Conservation (phyloP, 1,140 invertebrate genomes). For the Drosophila truncata region DNA sequence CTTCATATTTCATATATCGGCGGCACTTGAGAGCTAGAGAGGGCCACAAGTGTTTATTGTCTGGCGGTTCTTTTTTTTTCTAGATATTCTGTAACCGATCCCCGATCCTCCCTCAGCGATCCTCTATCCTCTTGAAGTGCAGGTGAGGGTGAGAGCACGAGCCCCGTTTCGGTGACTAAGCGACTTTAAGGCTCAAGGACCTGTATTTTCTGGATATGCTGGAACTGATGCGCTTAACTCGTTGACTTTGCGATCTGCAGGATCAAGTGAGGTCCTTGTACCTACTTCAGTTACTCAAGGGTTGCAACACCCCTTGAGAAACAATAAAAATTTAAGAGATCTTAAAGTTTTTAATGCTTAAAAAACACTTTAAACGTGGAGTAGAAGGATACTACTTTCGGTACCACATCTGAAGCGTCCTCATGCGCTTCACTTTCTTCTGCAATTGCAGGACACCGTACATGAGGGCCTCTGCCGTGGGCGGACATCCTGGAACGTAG, state of each 20-base stretch:
- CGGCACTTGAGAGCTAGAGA: slow-evolving; percentile 62
- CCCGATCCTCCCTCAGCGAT: slow-evolving; percentile 1
- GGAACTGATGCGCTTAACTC: slow-evolving; percentile 73
- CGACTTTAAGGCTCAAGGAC: slow-evolving; percentile 35
- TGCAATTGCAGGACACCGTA: slow-evolving; percentile 97
- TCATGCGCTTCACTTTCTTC: slow-evolving; percentile 97
- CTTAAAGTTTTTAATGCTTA: slow-evolving; percentile 6
- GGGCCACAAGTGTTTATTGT: slow-evolving; percentile 68
- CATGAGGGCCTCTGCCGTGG: slow-evolving; percentile 97
- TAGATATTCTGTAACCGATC: slow-evolving; percentile 14
- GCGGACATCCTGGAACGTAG: slow-evolving; percentile 99
- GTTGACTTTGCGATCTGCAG: slow-evolving; percentile 48
- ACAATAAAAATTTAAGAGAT: not conserved
- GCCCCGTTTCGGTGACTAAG: slow-evolving; percentile 63
- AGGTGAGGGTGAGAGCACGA: slow-evolving; percentile 67
- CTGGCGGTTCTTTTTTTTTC: slow-evolving; percentile 23
- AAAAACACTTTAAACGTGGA: not conserved
- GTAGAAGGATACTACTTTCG: too few species aligned
- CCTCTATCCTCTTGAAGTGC: slow-evolving; percentile 54
- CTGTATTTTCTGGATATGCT: slow-evolving; percentile 12
- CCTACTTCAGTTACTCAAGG: slow-evolving; percentile 11
- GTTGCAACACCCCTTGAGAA: not conserved
- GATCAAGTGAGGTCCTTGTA: slow-evolving; percentile 14
- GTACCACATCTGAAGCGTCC: slow-evolving; percentile 94
- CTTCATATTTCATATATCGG: slow-evolving; percentile 64